A percentile compares a stretch with the other conserved stretches of the same genome.
Evolutionary conservation across 2,113 vertebrate species (phyloP).

Genomic region (Lates calcarifer): DNA sequence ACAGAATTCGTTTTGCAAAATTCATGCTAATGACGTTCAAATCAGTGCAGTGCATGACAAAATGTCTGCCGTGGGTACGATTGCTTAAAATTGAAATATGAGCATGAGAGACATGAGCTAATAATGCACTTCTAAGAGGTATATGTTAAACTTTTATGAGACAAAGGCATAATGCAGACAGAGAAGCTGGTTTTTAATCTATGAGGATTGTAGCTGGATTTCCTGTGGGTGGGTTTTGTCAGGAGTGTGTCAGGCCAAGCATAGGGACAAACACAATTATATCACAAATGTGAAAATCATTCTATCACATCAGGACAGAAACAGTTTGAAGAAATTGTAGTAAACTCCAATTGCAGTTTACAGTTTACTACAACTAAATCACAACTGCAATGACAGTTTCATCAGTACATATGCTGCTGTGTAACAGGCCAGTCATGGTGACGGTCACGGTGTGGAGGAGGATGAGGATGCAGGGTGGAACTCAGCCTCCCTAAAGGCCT

Average conservation of each 20-base stretch:
- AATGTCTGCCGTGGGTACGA: slow-evolving; percentile 4
- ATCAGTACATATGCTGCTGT: slow-evolving; percentile 4
- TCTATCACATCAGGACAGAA: background rate
- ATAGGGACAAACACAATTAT: background rate
- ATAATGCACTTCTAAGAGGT: slow-evolving; percentile 32
- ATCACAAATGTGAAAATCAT: slow-evolving; percentile 3
- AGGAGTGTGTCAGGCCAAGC: background rate
- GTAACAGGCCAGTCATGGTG: background rate
- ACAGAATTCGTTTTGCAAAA: slow-evolving; percentile 52
- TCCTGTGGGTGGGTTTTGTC: background rate
- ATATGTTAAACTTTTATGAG: slow-evolving; percentile 53
- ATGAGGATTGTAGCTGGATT: slow-evolving; percentile 3
- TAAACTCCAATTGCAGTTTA: background rate
- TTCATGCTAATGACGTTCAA: slow-evolving; percentile 60
- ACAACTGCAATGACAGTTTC: background rate
- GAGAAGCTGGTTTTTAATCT: slow-evolving; percentile 14
- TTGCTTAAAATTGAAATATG: slow-evolving; percentile 35
- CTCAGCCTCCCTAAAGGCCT: slow-evolving; percentile 5
- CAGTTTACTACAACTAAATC: too few relatives aligned
- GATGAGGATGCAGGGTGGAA: slow-evolving; percentile 25
- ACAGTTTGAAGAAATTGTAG: background rate
- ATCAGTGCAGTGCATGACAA: background rate
- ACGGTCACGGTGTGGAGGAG: slow-evolving; percentile 13
- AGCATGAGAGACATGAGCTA: slow-evolving; percentile 46
- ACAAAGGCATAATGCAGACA: slow-evolving; percentile 17